Base-by-base conservation (phyloP, 2,113 vertebrate genomes). In the Axis porcinus region DNA sequence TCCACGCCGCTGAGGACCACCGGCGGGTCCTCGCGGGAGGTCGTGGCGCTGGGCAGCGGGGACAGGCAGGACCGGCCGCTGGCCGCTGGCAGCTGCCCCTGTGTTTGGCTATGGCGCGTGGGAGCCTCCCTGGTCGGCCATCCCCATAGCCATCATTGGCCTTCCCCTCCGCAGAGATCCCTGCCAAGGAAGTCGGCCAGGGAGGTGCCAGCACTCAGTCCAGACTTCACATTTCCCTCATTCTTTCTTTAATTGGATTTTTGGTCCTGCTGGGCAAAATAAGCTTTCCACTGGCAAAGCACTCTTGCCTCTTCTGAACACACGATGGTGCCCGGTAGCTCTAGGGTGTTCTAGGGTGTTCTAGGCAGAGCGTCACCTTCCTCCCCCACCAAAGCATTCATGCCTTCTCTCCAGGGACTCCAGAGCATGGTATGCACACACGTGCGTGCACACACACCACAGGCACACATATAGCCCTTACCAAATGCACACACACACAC, bases 241-340 rank as follows among this genome's bases (percentile, higher is more conserved):
- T 98, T 98, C 97, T 98, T 98, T 97, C 97, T 98, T 98, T 98
- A 98, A 98, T 98, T 98, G 98, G 97, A 98, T 98, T 98, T 98
- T 97, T 98, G 97, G 97, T 98, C 98, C 98, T 97, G 98, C 97
- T 97, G 98, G 91, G 98, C 92, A 97, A 97, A 98, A 98, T 98
- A 95, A 98, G 97, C 97, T 96, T 95, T 98, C 97, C 95, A 96
- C 97, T 96, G 88, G 97, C 97, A 97, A 83, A 92, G 87, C 81
- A 43, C 92, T 98, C 95, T 70, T 45, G 97, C 94, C 86, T 97
- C 88, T 95, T 97, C 92, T 86, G 89, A 97, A 81, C 82, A 28
- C 52, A 6, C 60, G 40, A 79, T 92, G 97, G 96, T 95, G 97
- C 97, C 95, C 74, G 23, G 91, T 8, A 28, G 91, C 97, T 89